Base-by-base conservation (phyloP, 2,113 vertebrate genomes). In the Oplegnathus fasciatus region DNA sequence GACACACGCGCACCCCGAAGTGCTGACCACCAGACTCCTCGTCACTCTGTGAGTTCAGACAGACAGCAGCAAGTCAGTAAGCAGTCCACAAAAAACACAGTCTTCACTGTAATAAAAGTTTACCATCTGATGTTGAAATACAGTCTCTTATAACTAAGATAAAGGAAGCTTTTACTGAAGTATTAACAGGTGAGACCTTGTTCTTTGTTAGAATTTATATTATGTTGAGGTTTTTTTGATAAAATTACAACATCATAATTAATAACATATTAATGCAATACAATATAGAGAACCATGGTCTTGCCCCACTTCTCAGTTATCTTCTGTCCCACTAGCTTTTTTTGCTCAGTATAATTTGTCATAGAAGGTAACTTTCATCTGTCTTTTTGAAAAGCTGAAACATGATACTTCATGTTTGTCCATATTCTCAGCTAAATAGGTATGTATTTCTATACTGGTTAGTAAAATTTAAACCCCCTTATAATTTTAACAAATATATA, bases 1-100 rank as follows among this genome's bases (percentile, higher is more conserved):
- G 91, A 52, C 95, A 93, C 58, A 99, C 96, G 0, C 94, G 95
- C 48, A 99, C 97, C 0, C 97, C 97, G 0, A 99, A 99, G 89
- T 99, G 97, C 66, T 95, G 96, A 0, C 91, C 93, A 2, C 94
- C 94, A 0, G 90, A 75, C 0, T 97, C 97, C 0, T 96, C 96
- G 2, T 99, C 95, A 34, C 78, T 91, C 96, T 96, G 92, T 5
- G 60, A 24, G 88, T 52, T 71, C 28, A 77, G 24, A 4, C 7
- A 60, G 24, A 71, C 24, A 37, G 34, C 58, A 50, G 18, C 13
- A 9, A n/a, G 44, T 62, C 64, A 70, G 66, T 74, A 17, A 73
- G 26, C 71, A 15, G 18, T 46, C 32, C 9, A 6, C 34, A 14
- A 30, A 55, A n/a, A 44, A 68, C 37, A 65, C 22, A 46, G 32